phyloP scores from a whole-genome alignment of 1,140 invertebrate genomes.

The Ctenoplectra terminalis region DNA sequence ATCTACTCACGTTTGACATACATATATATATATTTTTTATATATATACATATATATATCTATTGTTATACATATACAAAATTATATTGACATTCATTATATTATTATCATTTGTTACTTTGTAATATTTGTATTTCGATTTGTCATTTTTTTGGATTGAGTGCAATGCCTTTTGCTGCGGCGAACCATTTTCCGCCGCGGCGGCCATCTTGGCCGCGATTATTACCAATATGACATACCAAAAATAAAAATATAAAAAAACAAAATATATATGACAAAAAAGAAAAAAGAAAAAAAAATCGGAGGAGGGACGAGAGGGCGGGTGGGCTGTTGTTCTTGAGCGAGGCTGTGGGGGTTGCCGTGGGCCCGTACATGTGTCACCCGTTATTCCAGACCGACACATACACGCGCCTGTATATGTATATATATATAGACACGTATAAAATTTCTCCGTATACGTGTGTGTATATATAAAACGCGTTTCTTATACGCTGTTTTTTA shows the following conservation, averaged over 20 bases:
- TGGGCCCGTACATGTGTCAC: slow-evolving; percentile 59
- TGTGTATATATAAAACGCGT: slow-evolving; percentile 44
- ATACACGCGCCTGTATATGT: slow-evolving; percentile 47
- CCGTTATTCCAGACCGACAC: slow-evolving; percentile 30
- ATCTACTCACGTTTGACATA: slow-evolving; percentile 48
- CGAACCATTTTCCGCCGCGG: slow-evolving; percentile 63
- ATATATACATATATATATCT: slow-evolving; percentile 50
- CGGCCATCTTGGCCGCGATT: slow-evolving; percentile 38
- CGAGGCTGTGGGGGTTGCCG: slow-evolving; percentile 62
- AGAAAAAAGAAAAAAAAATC: not conserved
- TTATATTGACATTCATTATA: slow-evolving; percentile 68
- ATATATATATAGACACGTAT: slow-evolving; percentile 53
- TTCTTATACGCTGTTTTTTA: slow-evolving; percentile 15
- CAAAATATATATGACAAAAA: not conserved
- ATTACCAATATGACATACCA: slow-evolving; percentile 29
- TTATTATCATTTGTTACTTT: slow-evolving; percentile 67
- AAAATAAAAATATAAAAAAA: not conserved
- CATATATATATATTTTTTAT: slow-evolving; percentile 38
- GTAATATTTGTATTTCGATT: slow-evolving; percentile 73
- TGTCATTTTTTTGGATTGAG: slow-evolving; percentile 71
- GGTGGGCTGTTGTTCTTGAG: slow-evolving; percentile 49
- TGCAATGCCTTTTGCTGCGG: slow-evolving; percentile 73
- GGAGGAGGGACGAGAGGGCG: slow-evolving; percentile 60
- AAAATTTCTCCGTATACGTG: slow-evolving; percentile 22
- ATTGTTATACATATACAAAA: slow-evolving; percentile 57